Percentiles rank a stretch among this genome's conserved stretches.
Evolutionary conservation across 2,888 invertebrate species (phyloP).

Genomic region (Drosophila flavopinicola): DNA sequence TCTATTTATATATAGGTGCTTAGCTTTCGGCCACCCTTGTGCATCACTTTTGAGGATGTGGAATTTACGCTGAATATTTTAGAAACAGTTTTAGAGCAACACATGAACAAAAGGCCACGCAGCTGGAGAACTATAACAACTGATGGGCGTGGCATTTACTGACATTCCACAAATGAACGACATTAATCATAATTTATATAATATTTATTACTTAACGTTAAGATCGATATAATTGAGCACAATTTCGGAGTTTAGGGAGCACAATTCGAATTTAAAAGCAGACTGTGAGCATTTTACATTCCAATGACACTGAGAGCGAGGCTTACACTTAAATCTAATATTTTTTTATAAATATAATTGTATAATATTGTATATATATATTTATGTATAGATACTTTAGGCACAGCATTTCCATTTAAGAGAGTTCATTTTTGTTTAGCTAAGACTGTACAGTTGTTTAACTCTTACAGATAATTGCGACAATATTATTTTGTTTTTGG

Average conservation of each 20-base stretch:
- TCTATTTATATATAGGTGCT: conserved; percentile 88
- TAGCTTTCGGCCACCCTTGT: conserved; percentile 97
- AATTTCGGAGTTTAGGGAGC: conserved; percentile 38
- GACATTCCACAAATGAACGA: not conserved
- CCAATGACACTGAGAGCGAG: conserved; percentile 48
- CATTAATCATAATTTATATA: conserved; percentile 11
- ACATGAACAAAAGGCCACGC: conserved; percentile 76
- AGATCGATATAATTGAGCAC: conserved; percentile 42
- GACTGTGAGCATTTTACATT: conserved; percentile 49
- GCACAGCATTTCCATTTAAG: conserved; percentile 66
- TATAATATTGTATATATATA: conserved; percentile 22
- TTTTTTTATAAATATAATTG: conserved; percentile 23
- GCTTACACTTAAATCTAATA: conserved; percentile 28
- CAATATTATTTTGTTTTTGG: conserved; percentile 51
- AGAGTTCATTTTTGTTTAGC: conserved; percentile 14
- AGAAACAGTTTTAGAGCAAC: conserved; percentile 70
- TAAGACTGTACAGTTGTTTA: conserved; percentile 14
- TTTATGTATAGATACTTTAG: conserved; percentile 46
- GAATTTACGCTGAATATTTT: conserved; percentile 89
- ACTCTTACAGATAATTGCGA: conserved; percentile 27
- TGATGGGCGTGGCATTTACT: conserved; percentile 10
- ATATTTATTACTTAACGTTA: conserved; percentile 46
- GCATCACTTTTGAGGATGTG: conserved; percentile 92
- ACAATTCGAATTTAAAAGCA: conserved; percentile 35
- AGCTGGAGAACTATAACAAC: conserved; percentile 70